Percentiles rank a stretch among this genome's conserved stretches.
phyloP scores from a whole-genome alignment of 1,140 invertebrate genomes.

The Cydia pomonella region DNA sequence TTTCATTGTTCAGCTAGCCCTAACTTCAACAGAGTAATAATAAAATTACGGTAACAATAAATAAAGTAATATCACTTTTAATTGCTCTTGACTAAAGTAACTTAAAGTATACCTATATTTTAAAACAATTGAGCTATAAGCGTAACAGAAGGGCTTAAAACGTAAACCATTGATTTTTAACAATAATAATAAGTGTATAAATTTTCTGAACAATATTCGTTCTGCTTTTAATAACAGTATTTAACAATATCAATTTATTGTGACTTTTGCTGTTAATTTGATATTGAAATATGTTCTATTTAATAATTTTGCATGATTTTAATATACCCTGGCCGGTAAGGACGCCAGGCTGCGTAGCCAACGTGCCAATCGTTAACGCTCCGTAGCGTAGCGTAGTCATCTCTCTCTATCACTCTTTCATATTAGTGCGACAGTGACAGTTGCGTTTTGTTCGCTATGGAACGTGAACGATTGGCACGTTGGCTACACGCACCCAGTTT shows the following conservation, averaged over 20 bases:
- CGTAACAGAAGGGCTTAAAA: constrained; percentile 8
- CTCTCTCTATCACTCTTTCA: too few species aligned
- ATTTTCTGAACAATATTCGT: neutral
- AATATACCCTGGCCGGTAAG: neutral
- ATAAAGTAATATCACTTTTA: constrained; percentile 33
- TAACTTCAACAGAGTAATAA: constrained; percentile 9
- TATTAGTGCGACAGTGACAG: too few species aligned
- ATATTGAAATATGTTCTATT: neutral
- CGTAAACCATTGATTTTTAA: constrained; percentile 17
- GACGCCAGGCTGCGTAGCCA: too few species aligned
- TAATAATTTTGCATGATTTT: neutral
- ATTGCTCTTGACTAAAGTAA: constrained; percentile 6
- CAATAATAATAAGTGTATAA: constrained; percentile 1
- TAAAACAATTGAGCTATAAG: constrained; percentile 25
- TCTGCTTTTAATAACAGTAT: neutral
- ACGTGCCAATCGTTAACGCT: too few species aligned
- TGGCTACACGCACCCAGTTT: too few species aligned
- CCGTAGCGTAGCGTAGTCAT: too few species aligned
- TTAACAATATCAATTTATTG: neutral
- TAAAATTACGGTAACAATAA: constrained; percentile 23
- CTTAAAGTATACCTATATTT: neutral
- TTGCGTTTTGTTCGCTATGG: too few species aligned
- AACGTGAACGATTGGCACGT: too few species aligned
- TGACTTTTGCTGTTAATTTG: neutral
- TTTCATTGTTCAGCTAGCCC: constrained; percentile 5